A percentile compares a stretch with the other conserved stretches of the same genome.
These are phyloP conservation scores for Lasioglossum calceatum DNA, from an alignment of 2,888 invertebrate species.

Conservation along the genomic window DNA sequence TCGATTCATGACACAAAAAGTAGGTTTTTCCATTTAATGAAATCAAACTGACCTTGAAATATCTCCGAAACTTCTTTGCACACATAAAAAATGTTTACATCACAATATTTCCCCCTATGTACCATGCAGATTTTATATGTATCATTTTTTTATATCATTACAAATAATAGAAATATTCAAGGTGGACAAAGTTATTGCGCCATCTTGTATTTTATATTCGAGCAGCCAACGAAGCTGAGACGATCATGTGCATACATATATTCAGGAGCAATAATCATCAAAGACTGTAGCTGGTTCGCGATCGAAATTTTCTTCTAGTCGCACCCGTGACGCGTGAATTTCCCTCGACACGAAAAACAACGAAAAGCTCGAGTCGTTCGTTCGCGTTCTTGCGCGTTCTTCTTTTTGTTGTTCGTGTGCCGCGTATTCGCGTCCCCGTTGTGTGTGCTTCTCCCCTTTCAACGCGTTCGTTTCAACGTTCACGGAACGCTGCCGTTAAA, in stretches of 20 bases:
- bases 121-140: too few species aligned
- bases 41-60: too few species aligned
- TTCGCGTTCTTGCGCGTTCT: not conserved
- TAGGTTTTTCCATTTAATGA: too few species aligned
- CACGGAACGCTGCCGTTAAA: conserved; percentile 6
- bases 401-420: not conserved
- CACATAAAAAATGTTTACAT: too few species aligned
- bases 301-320: conserved; percentile 1
- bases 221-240: not conserved
- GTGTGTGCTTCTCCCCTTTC: not conserved
- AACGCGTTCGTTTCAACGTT: conserved; percentile 19
- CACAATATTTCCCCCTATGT: too few species aligned
- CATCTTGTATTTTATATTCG: too few species aligned
- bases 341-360: conserved; percentile 16
- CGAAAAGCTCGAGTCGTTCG: not conserved
- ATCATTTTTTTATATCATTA: too few species aligned
- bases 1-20: too few species aligned
- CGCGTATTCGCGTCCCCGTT: not conserved
- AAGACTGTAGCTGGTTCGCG: not conserved
- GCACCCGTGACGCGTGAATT: not conserved
- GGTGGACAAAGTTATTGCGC: too few species aligned
- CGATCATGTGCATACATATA: not conserved
- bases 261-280: not conserved
- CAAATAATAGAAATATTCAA: too few species aligned
- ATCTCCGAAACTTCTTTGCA: too few species aligned